Percentiles rank a stretch among this genome's conserved stretches.
phyloP scores from a whole-genome alignment of 2,888 invertebrate species.

The Cistogaster globosa region DNA sequence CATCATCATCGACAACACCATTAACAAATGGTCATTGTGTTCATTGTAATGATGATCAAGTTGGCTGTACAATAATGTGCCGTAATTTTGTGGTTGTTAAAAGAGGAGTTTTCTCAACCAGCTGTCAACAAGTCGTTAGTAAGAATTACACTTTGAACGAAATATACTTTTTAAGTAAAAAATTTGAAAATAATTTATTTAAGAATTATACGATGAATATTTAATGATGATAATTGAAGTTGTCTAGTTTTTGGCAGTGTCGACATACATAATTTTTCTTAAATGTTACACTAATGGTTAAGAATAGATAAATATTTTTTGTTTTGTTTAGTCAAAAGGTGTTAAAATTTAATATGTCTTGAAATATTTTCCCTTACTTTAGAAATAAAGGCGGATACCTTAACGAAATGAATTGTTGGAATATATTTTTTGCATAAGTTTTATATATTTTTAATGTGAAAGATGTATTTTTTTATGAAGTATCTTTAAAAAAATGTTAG shows the following conservation, averaged over 20 bases:
- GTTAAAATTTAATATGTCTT: background rate
- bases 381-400: no score
- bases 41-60: background rate
- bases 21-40: conserved; percentile 17
- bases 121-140: conserved; percentile 71
- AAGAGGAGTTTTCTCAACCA: conserved; percentile 57
- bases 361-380: background rate
- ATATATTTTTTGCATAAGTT: no score
- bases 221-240: conserved; percentile 46
- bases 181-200: conserved; percentile 17
- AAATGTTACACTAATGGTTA: conserved; percentile 70
- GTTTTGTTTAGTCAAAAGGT: conserved; percentile 15
- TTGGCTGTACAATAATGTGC: conserved; percentile 21
- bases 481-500: no score
- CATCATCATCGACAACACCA: conserved; percentile 29
- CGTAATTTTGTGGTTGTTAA: conserved; percentile 70
- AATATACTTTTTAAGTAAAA: background rate
- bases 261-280: conserved; percentile 61
- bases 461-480: no score
- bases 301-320: conserved; percentile 38
- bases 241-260: conserved; percentile 15
- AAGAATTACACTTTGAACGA: conserved; percentile 1
- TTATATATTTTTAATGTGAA: no score
- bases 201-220: conserved; percentile 26
- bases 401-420: no score